Conservation (phyloP, 2,888 invertebrate species). For the Pycnomerus fuliginosus region DNA sequence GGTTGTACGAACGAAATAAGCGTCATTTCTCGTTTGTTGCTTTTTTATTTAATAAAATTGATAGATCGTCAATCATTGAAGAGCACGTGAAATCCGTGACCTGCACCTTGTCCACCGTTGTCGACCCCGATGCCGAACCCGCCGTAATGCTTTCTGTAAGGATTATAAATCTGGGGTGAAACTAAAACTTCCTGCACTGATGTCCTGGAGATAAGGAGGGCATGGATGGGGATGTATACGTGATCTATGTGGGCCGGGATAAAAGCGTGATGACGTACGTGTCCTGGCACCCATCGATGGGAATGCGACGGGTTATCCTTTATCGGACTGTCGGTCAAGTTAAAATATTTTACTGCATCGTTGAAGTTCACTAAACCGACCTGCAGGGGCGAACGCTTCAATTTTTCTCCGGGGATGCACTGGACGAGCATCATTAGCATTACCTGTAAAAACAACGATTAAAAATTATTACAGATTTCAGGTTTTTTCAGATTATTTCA, state of each 20-base stretch:
- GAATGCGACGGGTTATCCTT: conserved; percentile 3
- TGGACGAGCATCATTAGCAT: no score
- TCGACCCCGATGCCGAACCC: conserved; percentile 35
- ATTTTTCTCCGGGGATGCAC: conserved; percentile 5
- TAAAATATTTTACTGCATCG: conserved; percentile 7
- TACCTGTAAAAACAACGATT: no score
- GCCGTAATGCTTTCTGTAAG: conserved; percentile 27
- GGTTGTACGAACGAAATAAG: not conserved
- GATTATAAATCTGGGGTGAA: conserved; percentile 8
- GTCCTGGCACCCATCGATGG: conserved; percentile 34
- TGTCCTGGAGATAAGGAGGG: conserved; percentile 21
- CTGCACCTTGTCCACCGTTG: conserved; percentile 35
- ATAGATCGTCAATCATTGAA: conserved; percentile 12
- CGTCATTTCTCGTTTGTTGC: not conserved
- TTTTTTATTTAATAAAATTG: conserved; percentile 1
- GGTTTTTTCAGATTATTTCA: no score
- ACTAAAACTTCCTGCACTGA: no score
- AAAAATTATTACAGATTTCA: no score
- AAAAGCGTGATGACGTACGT: conserved; percentile 33
- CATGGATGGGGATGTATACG: conserved; percentile 26
- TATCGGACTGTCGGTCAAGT: not conserved
- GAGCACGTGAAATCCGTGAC: conserved; percentile 36
- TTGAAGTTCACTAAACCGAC: conserved; percentile 13
- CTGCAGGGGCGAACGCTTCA: conserved; percentile 17
- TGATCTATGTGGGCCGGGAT: conserved; percentile 36